Conservation (phyloP, 2,113 vertebrate genomes). For the Aspiorhynchus laticeps region DNA sequence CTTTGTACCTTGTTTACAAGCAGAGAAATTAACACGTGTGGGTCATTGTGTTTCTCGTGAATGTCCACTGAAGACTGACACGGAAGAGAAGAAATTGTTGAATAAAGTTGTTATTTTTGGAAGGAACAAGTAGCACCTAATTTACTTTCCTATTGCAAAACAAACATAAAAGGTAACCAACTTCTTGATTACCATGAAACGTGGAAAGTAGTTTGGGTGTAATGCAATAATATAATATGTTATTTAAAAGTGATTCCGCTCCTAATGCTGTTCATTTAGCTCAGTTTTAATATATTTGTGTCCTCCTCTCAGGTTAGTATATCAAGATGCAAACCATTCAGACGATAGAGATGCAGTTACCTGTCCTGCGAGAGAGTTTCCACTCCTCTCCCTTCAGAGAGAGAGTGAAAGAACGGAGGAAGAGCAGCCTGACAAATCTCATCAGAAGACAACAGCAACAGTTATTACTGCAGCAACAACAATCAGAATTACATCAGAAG, state of each 20-base stretch:
- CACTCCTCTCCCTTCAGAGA: slow-evolving; percentile 75
- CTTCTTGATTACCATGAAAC: too few species aligned
- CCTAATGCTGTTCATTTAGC: neutral
- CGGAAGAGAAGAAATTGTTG: too few species aligned
- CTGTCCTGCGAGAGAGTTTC: slow-evolving; percentile 75
- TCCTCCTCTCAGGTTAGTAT: neutral
- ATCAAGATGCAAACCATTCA: slow-evolving; percentile 78
- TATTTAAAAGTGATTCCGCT: neutral
- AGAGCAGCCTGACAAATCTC: slow-evolving; percentile 72
- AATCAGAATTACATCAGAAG: slow-evolving; percentile 58
- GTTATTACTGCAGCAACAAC: slow-evolving; percentile 67
- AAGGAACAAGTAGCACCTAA: too few species aligned
- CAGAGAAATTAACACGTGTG: too few species aligned
- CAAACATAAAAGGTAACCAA: too few species aligned
- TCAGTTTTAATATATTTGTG: neutral
- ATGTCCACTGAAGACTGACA: too few species aligned
- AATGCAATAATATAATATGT: neutral
- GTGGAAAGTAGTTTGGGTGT: too few species aligned
- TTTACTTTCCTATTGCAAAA: too few species aligned
- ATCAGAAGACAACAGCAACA: slow-evolving; percentile 68
- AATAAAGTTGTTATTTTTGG: too few species aligned
- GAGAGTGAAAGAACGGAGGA: slow-evolving; percentile 67
- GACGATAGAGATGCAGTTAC: slow-evolving; percentile 76
- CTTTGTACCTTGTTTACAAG: too few species aligned
- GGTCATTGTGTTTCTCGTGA: too few species aligned